Conservation (phyloP, 2,113 vertebrate genomes). For the Setophaga kirtlandii region DNA sequence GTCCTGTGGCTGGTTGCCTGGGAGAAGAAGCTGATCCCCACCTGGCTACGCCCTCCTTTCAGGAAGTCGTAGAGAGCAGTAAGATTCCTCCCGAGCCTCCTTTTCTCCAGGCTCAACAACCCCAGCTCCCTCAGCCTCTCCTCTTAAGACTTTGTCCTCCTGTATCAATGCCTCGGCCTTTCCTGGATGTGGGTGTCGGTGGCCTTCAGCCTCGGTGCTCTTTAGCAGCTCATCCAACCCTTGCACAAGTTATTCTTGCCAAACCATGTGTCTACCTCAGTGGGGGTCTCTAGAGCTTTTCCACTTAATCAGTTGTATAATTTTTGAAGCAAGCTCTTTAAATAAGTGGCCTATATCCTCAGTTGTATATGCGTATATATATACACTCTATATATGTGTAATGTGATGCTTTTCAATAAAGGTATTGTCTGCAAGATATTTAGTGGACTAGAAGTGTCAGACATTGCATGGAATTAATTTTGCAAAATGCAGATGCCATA, state of each 20-base stretch:
- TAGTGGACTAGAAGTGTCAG: not conserved
- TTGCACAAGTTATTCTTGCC: rapidly evolving
- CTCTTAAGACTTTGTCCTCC: too few species aligned
- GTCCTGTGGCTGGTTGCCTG: not conserved
- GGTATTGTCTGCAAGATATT: not conserved
- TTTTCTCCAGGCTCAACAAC: not conserved
- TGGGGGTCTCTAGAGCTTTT: rapidly evolving
- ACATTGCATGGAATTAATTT: not conserved
- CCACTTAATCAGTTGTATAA: rapidly evolving
- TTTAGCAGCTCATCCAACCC: rapidly evolving
- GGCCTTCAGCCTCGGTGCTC: rapidly evolving
- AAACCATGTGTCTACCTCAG: rapidly evolving
- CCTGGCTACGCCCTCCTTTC: not conserved
- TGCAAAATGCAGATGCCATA: not conserved
- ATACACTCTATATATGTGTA: not conserved
- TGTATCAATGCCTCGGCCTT: rapidly evolving
- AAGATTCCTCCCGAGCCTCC: not conserved
- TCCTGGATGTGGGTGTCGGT: rapidly evolving
- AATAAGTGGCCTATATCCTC: not conserved
- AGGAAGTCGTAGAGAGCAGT: not conserved
- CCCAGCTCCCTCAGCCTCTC: not conserved
- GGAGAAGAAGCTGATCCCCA: too few species aligned
- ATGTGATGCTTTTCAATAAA: not conserved
- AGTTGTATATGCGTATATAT: not conserved
- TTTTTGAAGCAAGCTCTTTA: not conserved